Conservation (phyloP, 1,140 invertebrate species). For the Stenopsyche tienmushanensis region DNA sequence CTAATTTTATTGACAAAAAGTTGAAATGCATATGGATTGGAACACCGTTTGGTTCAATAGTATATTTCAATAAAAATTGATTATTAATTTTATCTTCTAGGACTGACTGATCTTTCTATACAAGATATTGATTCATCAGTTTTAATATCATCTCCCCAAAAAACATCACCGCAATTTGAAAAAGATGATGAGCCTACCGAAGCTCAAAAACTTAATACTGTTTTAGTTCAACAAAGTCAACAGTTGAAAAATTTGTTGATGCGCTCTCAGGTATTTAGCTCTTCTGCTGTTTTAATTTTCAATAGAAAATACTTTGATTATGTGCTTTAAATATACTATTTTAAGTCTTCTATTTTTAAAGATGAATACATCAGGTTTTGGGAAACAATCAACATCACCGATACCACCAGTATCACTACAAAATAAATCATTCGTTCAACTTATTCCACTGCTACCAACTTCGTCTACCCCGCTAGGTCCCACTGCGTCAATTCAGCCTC, state of each 20-base stretch:
- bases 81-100: conserved; percentile 43
- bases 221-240: conserved; percentile 55
- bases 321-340: neutral
- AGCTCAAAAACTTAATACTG: conserved; percentile 46
- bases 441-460: conserved; percentile 20
- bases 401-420: neutral
- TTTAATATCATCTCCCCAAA: neutral
- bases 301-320: conserved; percentile 5
- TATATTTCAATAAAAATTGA: neutral
- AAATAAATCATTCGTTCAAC: conserved; percentile 10
- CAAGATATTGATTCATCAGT: conserved; percentile 42
- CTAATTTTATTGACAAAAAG: no score
- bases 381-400: conserved; percentile 30
- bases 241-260: conserved; percentile 54
- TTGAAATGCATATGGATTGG: no score
- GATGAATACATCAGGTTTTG: conserved; percentile 22
- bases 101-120: conserved; percentile 43
- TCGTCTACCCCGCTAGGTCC: neutral
- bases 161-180: neutral
- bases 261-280: conserved; percentile 46
- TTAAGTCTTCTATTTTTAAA: neutral
- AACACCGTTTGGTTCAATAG: no score
- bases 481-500: conserved; percentile 16
- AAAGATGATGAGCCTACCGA: conserved; percentile 19
- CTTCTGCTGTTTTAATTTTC: neutral